Percentiles rank a stretch among this genome's conserved stretches.
Evolutionary conservation across 1,140 invertebrate species (phyloP).

Genomic region (Drosophila mayri): DNA sequence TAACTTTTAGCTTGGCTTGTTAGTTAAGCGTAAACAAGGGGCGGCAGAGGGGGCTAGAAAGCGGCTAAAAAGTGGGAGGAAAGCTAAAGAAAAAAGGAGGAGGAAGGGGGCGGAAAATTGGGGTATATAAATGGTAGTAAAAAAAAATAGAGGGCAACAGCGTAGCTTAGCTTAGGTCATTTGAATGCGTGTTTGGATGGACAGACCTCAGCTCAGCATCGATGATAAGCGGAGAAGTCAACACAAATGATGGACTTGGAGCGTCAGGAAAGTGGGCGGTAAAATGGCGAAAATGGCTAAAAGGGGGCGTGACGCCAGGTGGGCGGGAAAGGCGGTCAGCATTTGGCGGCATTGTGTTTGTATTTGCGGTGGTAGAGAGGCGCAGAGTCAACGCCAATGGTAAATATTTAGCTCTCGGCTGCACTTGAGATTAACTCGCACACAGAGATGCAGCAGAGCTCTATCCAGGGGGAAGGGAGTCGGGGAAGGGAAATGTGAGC

Average conservation of each 20-base stretch:
- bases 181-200: conserved; percentile 69
- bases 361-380: conserved; percentile 22
- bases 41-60: background rate
- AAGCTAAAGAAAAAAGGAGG: background rate
- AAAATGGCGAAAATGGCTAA: conserved; percentile 27
- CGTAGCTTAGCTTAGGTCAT: conserved; percentile 58
- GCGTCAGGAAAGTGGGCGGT: conserved; percentile 30
- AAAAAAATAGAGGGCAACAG: conserved; percentile 4
- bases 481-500: background rate
- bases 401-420: conserved; percentile 81
- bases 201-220: conserved; percentile 46
- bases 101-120: background rate
- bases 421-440: conserved; percentile 79
- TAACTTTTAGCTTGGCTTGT: conserved; percentile 75
- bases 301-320: conserved; percentile 15
- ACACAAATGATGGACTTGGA: background rate
- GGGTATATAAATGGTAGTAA: background rate
- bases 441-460: conserved; percentile 29
- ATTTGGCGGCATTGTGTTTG: conserved; percentile 28
- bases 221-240: conserved; percentile 63
- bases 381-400: conserved; percentile 59
- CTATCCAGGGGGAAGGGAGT: background rate
- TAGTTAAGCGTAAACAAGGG: conserved; percentile 74
- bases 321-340: conserved; percentile 2
- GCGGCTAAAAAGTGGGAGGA: conserved; percentile 12